Base-by-base conservation (phyloP, 2,888 invertebrate species). In the Tetanocera ferruginea region DNA sequence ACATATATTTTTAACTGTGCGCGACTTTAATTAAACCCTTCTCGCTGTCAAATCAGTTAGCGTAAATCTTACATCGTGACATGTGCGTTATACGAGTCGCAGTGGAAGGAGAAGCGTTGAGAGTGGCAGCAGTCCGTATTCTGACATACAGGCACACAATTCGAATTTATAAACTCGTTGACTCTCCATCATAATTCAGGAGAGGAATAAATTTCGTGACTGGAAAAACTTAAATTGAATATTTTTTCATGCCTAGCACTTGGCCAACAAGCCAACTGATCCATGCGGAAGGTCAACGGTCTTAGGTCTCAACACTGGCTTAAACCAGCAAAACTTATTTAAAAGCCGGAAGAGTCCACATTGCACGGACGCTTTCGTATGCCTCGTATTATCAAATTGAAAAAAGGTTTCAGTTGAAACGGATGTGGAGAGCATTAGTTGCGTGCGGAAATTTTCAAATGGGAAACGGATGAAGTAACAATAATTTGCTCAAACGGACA, bases 381-480 rank as follows among this genome's bases (percentile, higher is more conserved):
- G 19, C 52, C 52, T 52, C 52, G n/a, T 19, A 52, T 55, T 55
- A 34, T 14, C 51, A 74, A 51, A 74, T 64, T 74, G 62, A 64
- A 74, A 74, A n/a, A 74, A 62, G 51, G 31, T 51, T 74, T 28
- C 74, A 52, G 52, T 75, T 11, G 55, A 51, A 19, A 19, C 75
- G 75, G 66, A 75, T 75, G 67, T 60, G 66, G 55, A 34, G 55
- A 55, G 55, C 66, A 75, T 67, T 67, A 67, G 75, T 75, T 75
- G 37, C 37, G 37, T 37, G 37, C 75, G 75, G 75, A 75, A 75
- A 52, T 57, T 37, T 75, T 67, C 55, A 67, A 75, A 75, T 75
- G 57, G 55, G 75, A 75, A 75, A 75, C 75, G 75, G 75, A 75
- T 75, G 66, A 67, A 55, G 75, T 52, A 37, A 55, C 67, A 75